Base-by-base conservation (phyloP, 30 jellyfish, hydroid and myxozoan species). In the Phacellophora camtschatica region DNA sequence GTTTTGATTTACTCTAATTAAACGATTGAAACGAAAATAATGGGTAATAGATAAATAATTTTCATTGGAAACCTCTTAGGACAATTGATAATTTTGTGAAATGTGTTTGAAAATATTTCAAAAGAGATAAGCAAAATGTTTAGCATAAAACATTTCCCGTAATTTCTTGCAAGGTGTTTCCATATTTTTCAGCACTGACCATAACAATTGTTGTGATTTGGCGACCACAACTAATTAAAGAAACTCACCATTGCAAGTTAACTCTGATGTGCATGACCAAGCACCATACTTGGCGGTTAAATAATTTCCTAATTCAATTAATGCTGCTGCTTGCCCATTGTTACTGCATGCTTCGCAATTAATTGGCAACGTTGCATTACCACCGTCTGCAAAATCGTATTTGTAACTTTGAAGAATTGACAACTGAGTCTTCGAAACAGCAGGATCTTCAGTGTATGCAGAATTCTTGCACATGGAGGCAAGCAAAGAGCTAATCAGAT, bases 221-320 rank as follows among this genome's bases (percentile, higher is more conserved):
- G n/a, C n/a, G n/a, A n/a, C n/a, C n/a, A n/a, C n/a, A n/a, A n/a
- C n/a, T n/a, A n/a, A n/a, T n/a, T n/a, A n/a, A 66, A 8, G 55
- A 55, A 32, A 36, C 96, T 41, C 20, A 87, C 96, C 96, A 51
- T 71, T 72, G 64, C 96, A 87, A 30, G 37, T 66, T 32, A 65
- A 81, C n/a, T 87, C 96, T 0, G 76, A 24, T 9, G 87, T 70
- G 54, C 96, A 87, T 19, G 41, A 48, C 96, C 96, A 87, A 5
- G 81, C 62, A 18, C 36, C 59, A 55, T 50, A 87, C 53, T 34
- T 43, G 41, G 66, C 28, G 32, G 87, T 70, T 61, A 76, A 11
- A 22, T 67, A 83, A 0, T 56, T 51, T 31, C 92, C 92, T 28
- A 87, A 48, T 1, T 66, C 34, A 31, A 71, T 30, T 0, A 57